Percentiles rank a stretch among this genome's conserved stretches.
Conservation (phyloP, 2,888 invertebrate genomes). For the Hemaris fuciformis region DNA sequence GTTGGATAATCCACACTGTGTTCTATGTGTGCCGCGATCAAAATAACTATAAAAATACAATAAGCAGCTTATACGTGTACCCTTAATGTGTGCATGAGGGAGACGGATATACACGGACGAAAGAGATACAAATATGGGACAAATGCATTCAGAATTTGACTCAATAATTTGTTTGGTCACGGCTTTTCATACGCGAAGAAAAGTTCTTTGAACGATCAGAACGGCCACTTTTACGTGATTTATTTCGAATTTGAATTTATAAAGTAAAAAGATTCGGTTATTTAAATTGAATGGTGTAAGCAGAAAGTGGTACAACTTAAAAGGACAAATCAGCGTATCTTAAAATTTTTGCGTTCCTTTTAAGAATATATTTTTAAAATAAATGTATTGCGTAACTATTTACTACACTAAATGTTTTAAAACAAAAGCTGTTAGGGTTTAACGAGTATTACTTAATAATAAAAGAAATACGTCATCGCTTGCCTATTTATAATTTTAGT, state of each 20-base stretch:
- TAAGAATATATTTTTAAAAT: not conserved
- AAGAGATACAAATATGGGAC: slow-evolving; percentile 21
- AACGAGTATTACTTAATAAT: no score
- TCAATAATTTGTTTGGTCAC: slow-evolving; percentile 55
- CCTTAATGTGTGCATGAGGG: slow-evolving; percentile 59
- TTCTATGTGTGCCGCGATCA: slow-evolving; percentile 70
- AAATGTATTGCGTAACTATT: not conserved
- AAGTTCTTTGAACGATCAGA: slow-evolving; percentile 25
- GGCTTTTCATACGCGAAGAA: slow-evolving; percentile 40
- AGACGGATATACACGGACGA: slow-evolving; percentile 29
- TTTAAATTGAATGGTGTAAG: not conserved
- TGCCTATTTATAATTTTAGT: no score
- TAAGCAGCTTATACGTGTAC: slow-evolving; percentile 77
- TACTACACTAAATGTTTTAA: no score
- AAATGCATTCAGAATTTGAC: slow-evolving; percentile 47
- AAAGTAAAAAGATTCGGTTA: slow-evolving; percentile 9
- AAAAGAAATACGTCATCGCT: no score
- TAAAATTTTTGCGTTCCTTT: not conserved
- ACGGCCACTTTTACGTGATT: slow-evolving; percentile 21
- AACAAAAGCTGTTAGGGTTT: no score
- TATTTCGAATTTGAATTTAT: slow-evolving; percentile 22
- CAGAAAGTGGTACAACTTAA: not conserved
- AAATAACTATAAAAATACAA: slow-evolving; percentile 81
- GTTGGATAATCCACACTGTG: slow-evolving; percentile 67
- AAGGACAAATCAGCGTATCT: not conserved